These are phyloP conservation scores for Drosophila nasuta DNA, from an alignment of 1,140 invertebrate genomes.

Conservation along the genomic window DNA sequence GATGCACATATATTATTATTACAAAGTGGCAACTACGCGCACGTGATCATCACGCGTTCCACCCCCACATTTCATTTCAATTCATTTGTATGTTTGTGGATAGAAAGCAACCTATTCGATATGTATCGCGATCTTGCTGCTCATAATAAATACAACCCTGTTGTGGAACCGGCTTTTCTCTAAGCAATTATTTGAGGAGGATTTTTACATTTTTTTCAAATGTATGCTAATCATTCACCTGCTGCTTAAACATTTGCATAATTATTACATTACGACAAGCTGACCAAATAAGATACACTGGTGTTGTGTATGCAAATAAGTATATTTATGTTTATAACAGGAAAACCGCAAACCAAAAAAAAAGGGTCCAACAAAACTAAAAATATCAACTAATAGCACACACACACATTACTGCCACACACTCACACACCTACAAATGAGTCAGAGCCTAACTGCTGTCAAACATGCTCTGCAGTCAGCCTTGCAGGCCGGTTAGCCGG, in stretches of 20 bases:
- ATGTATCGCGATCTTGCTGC: constrained; percentile 22
- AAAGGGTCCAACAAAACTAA: constrained; percentile 53
- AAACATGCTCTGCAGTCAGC: constrained; percentile 47
- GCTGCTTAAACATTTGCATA: constrained; percentile 66
- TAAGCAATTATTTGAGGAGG: constrained; percentile 28
- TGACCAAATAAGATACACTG: constrained; percentile 23
- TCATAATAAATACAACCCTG: constrained; percentile 30
- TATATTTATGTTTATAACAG: constrained; percentile 26
- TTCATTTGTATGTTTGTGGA: background rate
- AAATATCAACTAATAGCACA: constrained; percentile 55
- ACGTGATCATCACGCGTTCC: background rate
- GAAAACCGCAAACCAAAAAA: constrained; percentile 44
- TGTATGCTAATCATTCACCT: constrained; percentile 70
- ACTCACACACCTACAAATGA: constrained; percentile 51
- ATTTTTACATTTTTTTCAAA: constrained; percentile 42
- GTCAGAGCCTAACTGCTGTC: constrained; percentile 56
- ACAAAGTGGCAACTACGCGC: constrained; percentile 12
- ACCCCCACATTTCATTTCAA: background rate
- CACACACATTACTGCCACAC: constrained; percentile 10
- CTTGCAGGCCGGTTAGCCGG: constrained; percentile 60
- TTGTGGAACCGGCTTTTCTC: constrained; percentile 48
- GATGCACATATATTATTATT: constrained; percentile 17
- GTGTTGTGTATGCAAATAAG: background rate
- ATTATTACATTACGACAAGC: constrained; percentile 59
- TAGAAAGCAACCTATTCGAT: background rate